A percentile compares a stretch with the other conserved stretches of the same genome.
phyloP scores from a whole-genome alignment of 2,797 vertebrate genomes.

The Rousettus madagascariensis region DNA sequence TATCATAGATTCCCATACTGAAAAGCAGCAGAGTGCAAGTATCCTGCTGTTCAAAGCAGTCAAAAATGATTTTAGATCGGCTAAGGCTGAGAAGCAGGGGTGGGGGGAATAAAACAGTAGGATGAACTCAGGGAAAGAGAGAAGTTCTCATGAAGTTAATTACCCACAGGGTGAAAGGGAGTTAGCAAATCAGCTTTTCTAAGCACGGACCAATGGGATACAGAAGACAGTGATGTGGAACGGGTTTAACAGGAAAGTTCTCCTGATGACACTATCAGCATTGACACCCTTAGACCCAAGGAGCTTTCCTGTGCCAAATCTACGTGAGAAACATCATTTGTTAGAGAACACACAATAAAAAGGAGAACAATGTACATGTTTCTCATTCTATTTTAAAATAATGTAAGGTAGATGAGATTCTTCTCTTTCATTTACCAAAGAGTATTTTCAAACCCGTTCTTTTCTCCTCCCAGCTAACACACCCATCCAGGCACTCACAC shows the following conservation, averaged over 20 bases:
- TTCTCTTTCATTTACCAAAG: neutral
- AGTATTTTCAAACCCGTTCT: neutral
- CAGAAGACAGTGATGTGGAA: neutral
- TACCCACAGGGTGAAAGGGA: neutral
- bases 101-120: neutral
- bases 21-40: neutral
- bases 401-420: neutral
- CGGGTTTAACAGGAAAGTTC: slow-evolving; percentile 49
- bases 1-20: slow-evolving; percentile 27
- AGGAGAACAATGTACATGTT: neutral
- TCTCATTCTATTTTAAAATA: neutral
- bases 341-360: neutral
- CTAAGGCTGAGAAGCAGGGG: neutral
- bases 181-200: slow-evolving; percentile 43
- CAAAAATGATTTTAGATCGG: neutral
- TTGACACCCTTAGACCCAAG: neutral
- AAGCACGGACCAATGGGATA: neutral
- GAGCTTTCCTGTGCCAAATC: neutral
- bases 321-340: neutral
- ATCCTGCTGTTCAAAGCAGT: neutral
- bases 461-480: neutral
- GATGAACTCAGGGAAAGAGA: neutral
- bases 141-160: slow-evolving; percentile 18
- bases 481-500: neutral
- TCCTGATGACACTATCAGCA: neutral